Evolutionary conservation across 92 coral and sea anemone species (phyloP), one percentile per base, ranked within the genome.

Genomic region (Pocillopora grandis): DNA sequence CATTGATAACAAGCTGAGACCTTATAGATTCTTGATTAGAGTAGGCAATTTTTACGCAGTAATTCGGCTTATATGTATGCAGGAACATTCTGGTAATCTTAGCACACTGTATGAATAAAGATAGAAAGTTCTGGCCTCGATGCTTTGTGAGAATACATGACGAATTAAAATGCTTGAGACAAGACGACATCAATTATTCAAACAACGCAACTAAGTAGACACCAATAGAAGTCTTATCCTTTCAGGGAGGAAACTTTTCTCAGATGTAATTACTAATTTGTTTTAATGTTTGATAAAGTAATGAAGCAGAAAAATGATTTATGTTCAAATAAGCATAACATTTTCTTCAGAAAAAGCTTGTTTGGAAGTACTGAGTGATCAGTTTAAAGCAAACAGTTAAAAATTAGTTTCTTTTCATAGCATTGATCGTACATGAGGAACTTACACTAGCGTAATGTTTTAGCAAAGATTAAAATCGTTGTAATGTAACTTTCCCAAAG

Each of bases 341-440:
- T 65, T 6, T 65, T 65, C 15, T 67, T 16, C 10, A 21, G 12
- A 20, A 36, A 3, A 70, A 70, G 18, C 57, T 55, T 70, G 20
- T n/a, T 35, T 49, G 49, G 15, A n/a, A 35, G 9, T 37, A 6
- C 2, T 16, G 42, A 36, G 75, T 8, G 18, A 35, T 68, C 52
- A 42, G 1, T 33, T 49, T 7, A 68, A 70, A 70, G 21, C 21
- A 36, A 70, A 70, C 42, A 16, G 75, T 23, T 27, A 16, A 16
- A 11, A 23, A 23, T 70, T 70, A 5, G 52, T 7, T 42, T 42
- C 21, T 14, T 35, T 37, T 70, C 56, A 16, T 37, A 5, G 55
- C 57, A 70, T 70, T 37, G 75, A 16, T n/a, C 57, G 75, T 70
- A 36, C 75, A 70, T 70, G 14, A 35, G 56, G 33, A 69, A 70